A percentile compares a stretch with the other conserved stretches of the same genome.
Conservation (phyloP, 2,888 invertebrate genomes). For the Kuschelorhynchus macadamiae region DNA sequence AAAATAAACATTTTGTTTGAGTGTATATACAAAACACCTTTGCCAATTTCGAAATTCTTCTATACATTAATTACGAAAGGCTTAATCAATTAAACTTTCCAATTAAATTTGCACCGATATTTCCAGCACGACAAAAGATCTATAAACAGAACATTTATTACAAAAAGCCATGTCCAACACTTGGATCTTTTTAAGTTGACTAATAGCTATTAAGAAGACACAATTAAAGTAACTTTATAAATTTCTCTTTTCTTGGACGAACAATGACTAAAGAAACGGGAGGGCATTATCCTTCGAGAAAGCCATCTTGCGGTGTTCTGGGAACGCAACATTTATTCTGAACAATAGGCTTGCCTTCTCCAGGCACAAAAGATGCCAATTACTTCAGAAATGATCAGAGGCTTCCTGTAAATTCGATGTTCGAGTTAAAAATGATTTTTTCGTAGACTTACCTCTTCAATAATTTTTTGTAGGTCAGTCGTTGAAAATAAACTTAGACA, state of each 20-base stretch:
- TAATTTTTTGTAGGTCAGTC: no score
- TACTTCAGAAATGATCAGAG: constrained; percentile 66
- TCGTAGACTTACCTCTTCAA: not conserved
- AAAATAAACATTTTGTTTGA: no score
- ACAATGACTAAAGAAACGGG: constrained; percentile 60
- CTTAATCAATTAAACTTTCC: no score
- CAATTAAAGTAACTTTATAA: constrained; percentile 58
- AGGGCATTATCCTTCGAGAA: constrained; percentile 27
- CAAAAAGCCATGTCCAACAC: constrained; percentile 16
- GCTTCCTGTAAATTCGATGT: not conserved
- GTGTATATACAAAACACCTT: no score
- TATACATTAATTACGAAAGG: no score
- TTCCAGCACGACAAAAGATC: no score
- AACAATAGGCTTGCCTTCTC: constrained; percentile 64
- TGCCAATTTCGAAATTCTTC: no score
- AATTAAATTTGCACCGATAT: no score
- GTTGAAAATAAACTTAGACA: no score
- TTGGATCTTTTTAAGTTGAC: constrained; percentile 48
- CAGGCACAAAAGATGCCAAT: constrained; percentile 67
- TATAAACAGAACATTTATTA: not conserved
- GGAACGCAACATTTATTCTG: constrained; percentile 47
- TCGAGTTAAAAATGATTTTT: not conserved
- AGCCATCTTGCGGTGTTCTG: constrained; percentile 31
- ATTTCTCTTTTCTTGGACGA: constrained; percentile 58
- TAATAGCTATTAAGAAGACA: constrained; percentile 58